Base-by-base conservation (phyloP, 2,113 vertebrate species). In the Chionomys nivalis region DNA sequence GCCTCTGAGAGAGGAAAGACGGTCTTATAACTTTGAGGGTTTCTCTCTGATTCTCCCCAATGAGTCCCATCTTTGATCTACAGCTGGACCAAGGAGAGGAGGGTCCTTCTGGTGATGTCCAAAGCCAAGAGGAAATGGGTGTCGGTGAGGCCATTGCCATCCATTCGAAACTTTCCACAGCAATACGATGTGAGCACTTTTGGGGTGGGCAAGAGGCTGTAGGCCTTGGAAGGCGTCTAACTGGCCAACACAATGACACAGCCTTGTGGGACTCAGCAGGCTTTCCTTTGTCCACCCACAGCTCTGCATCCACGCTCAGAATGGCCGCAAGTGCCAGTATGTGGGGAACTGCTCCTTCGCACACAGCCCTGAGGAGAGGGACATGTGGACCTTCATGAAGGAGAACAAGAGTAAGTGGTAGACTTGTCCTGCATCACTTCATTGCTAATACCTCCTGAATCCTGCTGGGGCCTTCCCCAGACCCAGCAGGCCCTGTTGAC, bases 331-430 rank as follows among this genome's bases (percentile, higher is more conserved):
- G 94, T 99, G 99, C 94, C 99, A 98, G 97, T 99, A 99, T 52
- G 98, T 98, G 86, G 99, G 99, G 72, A 99, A 99, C 97, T 99
- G 99, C 97, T 99, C 99, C 28, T 99, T 99, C 3, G 99, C 99
- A 10, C 99, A 99, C 98, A 99, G 99, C 98, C 98, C 98, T 0
- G 99, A 99, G 97, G 99, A 99, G 98, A 99, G 98, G 97, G 99
- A 99, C 86, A 98, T 99, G 98, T 99, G 99, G 99, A 99, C 99
- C 9, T 99, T 99, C 98, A 99, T 99, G 99, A 99, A 99, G 98
- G 99, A 99, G 97, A 99, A 99, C 88, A 98, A 99, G 98, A 98
- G 99, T 99, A 96, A 99, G 99, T 98, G 36, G 42, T 13, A 13
- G 75, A 6, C 2, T 36, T 0, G 14, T 19, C 58, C n/a, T 61